These are phyloP conservation scores for Amphimallon solstitiale DNA, from an alignment of 2,888 invertebrate genomes.

Conservation along the genomic window DNA sequence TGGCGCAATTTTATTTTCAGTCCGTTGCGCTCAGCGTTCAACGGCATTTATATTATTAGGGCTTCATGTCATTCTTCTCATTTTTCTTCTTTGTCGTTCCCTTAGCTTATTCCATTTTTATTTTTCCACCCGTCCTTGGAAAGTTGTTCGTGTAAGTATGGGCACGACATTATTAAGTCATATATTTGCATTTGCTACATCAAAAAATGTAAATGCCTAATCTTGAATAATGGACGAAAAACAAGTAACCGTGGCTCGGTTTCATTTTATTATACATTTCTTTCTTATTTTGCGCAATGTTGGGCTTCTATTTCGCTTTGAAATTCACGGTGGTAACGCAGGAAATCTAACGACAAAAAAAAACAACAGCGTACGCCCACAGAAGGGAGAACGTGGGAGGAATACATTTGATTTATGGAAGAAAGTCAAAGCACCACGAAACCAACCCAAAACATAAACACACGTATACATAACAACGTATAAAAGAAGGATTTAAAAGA, in stretches of 20 bases:
- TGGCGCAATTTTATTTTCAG: slow-evolving; percentile 25
- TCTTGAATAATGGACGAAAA: slow-evolving; percentile 6
- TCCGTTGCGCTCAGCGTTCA: slow-evolving; percentile 15
- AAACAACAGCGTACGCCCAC: not conserved
- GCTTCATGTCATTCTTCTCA: not conserved
- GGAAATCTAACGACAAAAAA: too few species aligned
- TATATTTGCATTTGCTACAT: slow-evolving; percentile 23
- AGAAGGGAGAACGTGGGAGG: not conserved
- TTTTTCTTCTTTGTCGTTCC: not conserved
- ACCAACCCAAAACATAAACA: not conserved
- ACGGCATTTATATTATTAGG: not conserved
- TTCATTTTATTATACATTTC: not conserved
- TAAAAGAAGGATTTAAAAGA: not conserved
- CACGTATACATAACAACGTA: not conserved
- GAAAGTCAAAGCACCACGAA: not conserved
- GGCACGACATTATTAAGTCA: not conserved
- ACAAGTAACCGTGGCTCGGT: not conserved
- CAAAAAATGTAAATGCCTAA: slow-evolving; percentile 25
- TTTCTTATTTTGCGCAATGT: too few species aligned
- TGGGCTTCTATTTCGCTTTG: too few species aligned
- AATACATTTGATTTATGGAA: slow-evolving; percentile 12
- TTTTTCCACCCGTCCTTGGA: slow-evolving; percentile 2
- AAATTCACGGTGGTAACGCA: too few species aligned
- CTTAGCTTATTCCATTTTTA: not conserved
- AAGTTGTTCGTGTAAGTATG: not conserved